These are phyloP conservation scores for Oreotragus oreotragus DNA, from an alignment of 2,113 vertebrate genomes.

Conservation along the genomic window DNA sequence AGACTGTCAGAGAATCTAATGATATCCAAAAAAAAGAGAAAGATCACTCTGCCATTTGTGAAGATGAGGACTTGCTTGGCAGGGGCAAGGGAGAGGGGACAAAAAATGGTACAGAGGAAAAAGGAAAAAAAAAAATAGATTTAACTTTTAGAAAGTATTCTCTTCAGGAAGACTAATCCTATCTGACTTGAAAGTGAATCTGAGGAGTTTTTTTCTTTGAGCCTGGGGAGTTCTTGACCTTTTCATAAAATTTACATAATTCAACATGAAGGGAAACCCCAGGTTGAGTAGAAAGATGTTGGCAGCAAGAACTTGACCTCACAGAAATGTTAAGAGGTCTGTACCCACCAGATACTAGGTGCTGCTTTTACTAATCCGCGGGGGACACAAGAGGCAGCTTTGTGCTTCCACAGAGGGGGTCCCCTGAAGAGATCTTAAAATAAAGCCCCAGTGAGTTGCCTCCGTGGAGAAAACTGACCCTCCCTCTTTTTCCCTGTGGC, in stretches of 20 bases:
- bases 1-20: neutral
- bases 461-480: neutral
- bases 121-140: neutral
- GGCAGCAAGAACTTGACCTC: constrained; percentile 19
- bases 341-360: neutral
- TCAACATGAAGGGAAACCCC: constrained; percentile 32
- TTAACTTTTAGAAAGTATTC: neutral
- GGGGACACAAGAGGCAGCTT: neutral
- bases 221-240: constrained; percentile 52
- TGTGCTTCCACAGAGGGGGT: neutral
- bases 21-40: neutral
- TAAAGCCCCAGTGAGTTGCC: neutral
- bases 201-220: constrained; percentile 6
- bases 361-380: neutral
- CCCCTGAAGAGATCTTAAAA: neutral
- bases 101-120: neutral
- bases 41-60: neutral
- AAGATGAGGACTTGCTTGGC: neutral
- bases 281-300: constrained; percentile 12
- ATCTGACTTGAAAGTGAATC: constrained; percentile 51
- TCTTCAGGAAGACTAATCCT: constrained; percentile 33
- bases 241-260: constrained; percentile 62
- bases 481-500: neutral
- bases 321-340: neutral
- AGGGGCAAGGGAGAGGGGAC: too few relatives aligned